Base-by-base conservation (phyloP, 1,140 invertebrate species). In the Adelges cooleyi region DNA sequence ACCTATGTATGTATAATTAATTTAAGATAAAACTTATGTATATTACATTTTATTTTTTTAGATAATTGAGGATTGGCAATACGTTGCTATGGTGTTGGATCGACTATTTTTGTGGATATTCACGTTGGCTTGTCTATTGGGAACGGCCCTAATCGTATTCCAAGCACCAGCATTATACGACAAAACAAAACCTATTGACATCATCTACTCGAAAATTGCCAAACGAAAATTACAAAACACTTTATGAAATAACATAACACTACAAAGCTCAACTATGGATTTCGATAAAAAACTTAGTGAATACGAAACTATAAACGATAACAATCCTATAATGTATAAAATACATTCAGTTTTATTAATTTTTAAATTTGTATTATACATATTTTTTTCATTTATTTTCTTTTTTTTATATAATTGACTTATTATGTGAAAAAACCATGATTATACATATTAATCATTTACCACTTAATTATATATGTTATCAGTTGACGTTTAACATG, bases 61-160 rank as follows among this genome's bases (percentile, higher is more conserved):
- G 91, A 89, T 95, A 68, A 89, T 91, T 75, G 90, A 94, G 77
- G 95, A 98, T 78, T 99, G 96, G 96, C 96, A 96, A 74, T 99
- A 97, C 77, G 93, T 98, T 50, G 95, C 95, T 53, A 90, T 92
- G 88, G 88, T 90, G 42, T 81, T 99, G 74, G 96, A 99, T 79
- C 84, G 96, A 71, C 83, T 99, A 70, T 97, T 99, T 78, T 83
- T 99, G 56, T 97, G 92, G 84, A 84, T 96, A 72, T 99, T 99
- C 79, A 90, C 94, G 71, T 81, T 92, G 69, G 90, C 92, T 66
- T 97, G 94, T 77, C 80, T 99, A 53, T 77, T 93, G 46, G 96
- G 92, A 48, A 93, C 91, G 23, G 86, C 84, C 54, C 79, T 90
- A 67, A 98, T 99, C 73, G 94, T 99, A 73, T 81, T 97, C 52